Evolutionary conservation across 2,113 vertebrate species (phyloP).

Genomic region (Eulemur rufifrons): DNA sequence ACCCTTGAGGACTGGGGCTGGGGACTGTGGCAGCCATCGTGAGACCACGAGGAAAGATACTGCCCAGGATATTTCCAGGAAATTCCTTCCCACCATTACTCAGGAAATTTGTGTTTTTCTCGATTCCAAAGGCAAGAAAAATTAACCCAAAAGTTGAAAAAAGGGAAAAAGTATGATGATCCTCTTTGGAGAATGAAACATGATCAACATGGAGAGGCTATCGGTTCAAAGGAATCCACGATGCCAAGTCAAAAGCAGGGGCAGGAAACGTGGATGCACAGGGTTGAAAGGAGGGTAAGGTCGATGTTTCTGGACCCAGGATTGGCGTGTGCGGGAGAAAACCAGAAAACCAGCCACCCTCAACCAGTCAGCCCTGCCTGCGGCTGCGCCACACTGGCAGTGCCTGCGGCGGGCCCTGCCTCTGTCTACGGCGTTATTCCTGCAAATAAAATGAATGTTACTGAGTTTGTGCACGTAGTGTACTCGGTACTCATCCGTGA

Average conservation of each 20-base stretch:
- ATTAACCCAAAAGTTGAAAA: not conserved
- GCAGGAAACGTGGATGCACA: rapidly evolving
- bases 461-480: not conserved
- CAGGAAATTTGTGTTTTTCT: not conserved
- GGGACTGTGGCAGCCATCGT: not conserved
- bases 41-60: not conserved
- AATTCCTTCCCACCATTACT: not conserved
- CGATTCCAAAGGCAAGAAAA: not conserved
- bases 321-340: not conserved
- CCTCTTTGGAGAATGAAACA: not conserved
- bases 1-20: not conserved
- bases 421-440: not conserved
- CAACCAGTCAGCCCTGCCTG: not conserved
- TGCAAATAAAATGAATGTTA: not conserved
- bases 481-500: not conserved
- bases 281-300: not conserved
- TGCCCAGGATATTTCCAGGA: not conserved
- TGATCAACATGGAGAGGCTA: no score
- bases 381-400: not conserved
- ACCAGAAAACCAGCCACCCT: not conserved
- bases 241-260: not conserved
- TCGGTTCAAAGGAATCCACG: not conserved
- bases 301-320: not conserved
- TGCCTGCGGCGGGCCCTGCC: not conserved
- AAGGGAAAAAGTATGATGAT: no score